phyloP scores from a whole-genome alignment of 2,888 invertebrate genomes.

The Alsophila aescularia region DNA sequence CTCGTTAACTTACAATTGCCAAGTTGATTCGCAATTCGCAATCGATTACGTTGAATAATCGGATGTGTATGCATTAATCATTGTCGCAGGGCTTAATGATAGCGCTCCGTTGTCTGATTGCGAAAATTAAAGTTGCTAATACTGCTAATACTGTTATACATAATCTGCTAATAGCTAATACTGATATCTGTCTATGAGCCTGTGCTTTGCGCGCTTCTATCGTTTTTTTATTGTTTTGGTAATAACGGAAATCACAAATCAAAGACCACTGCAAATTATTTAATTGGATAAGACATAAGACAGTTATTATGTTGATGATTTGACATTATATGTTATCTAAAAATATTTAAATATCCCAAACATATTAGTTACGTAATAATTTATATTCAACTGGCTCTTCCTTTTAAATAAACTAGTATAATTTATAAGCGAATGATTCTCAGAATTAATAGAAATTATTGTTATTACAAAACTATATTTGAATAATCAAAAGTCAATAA shows the following conservation, averaged over 20 bases:
- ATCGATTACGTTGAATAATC: slow-evolving; percentile 18
- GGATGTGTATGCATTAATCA: slow-evolving; percentile 4
- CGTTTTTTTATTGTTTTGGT: too few species aligned
- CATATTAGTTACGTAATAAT: background rate
- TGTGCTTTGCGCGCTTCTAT: too few species aligned
- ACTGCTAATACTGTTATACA: background rate
- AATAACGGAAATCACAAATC: too few species aligned
- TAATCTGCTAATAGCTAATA: too few species aligned
- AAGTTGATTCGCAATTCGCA: slow-evolving; percentile 14
- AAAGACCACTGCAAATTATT: too few species aligned
- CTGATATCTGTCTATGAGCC: too few species aligned
- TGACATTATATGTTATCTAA: background rate
- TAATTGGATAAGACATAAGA: too few species aligned
- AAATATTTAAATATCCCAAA: too few species aligned
- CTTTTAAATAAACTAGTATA: background rate
- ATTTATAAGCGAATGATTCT: background rate
- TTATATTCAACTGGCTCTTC: background rate
- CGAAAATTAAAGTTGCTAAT: background rate
- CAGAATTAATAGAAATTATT: background rate
- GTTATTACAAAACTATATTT: background rate
- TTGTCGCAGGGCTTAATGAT: slow-evolving; percentile 5
- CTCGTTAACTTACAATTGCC: slow-evolving; percentile 13
- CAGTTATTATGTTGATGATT: too few species aligned
- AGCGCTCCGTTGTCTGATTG: background rate
- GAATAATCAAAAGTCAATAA: background rate